Base-by-base conservation (phyloP, 2,113 vertebrate species). In the Gobius niger region DNA sequence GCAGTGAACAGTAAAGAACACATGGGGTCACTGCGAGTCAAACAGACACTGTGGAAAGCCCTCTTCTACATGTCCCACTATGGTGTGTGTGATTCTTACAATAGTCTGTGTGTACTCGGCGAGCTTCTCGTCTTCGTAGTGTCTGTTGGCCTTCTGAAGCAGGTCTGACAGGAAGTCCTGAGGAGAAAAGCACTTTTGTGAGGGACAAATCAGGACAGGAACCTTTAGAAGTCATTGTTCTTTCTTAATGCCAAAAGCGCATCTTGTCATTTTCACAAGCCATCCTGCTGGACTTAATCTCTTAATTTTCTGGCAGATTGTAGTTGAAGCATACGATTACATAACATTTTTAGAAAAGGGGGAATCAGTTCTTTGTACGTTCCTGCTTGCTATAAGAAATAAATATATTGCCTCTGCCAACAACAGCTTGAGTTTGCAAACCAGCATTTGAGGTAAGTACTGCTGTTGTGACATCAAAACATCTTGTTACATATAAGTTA, bases 81-180 rank as follows among this genome's bases (percentile, higher is more conserved):
- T 6, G 9, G 13, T 11, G 13, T 41, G 34, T 59, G 13, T 59
- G 40, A 49, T 41, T 82, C 95, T 95, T 87, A 98, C 98, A 13
- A 96, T 99, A 85, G 98, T 99, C 81, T 99, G 95, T 14, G 97
- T 98, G 90, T 99, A 99, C 85, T 99, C 98, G 16, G 93, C 92
- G 81, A 99, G 93, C 90, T 99, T 98, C 83, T 95, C 89, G 56
- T 99, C 98, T 0, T 99, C 95, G 0, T 98, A 96, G 44, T 95
- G 95, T 82, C 96, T 92, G 91, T 99, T 98, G 0, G 97, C 96
- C 85, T 99, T 99, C 91, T 96, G 93, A 86, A 99, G 92, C 87
- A 99, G 93, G 86, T 98, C 98, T 0, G 95, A 96, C 78, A 99
- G 91, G 85, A 99, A 99, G 9, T 94, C 96, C 98, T 99, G 86